These are phyloP conservation scores for Anorthoa munda DNA, from an alignment of 2,888 invertebrate species.

Conservation along the genomic window DNA sequence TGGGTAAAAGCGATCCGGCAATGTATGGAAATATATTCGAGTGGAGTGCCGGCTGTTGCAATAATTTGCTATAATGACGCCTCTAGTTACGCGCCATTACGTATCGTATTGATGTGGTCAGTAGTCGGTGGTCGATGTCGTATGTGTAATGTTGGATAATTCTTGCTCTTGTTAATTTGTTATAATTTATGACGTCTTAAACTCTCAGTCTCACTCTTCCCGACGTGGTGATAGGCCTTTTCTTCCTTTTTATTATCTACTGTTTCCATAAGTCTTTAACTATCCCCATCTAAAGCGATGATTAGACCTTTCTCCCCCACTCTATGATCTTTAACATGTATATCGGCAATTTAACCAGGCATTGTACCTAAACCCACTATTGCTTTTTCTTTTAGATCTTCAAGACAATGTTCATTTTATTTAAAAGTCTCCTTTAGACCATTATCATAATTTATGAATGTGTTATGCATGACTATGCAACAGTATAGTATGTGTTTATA, in stretches of 20 bases:
- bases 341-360: neutral
- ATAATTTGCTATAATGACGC: slow-evolving; percentile 53
- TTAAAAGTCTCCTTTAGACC: neutral
- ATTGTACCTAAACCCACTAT: neutral
- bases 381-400: neutral
- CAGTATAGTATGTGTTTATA: too few relatives aligned
- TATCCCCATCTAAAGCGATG: neutral
- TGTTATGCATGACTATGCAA: neutral
- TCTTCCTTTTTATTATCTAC: neutral
- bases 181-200: neutral
- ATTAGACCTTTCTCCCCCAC: neutral
- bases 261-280: neutral
- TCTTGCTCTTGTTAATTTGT: slow-evolving; percentile 27
- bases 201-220: neutral
- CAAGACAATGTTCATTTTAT: neutral
- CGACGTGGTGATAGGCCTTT: neutral
- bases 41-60: slow-evolving; percentile 49
- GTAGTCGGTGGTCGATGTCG: slow-evolving; percentile 32
- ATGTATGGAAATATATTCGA: slow-evolving; percentile 60
- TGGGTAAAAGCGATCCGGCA: slow-evolving; percentile 54
- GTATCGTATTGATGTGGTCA: slow-evolving; percentile 58
- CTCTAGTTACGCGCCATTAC: slow-evolving; percentile 61
- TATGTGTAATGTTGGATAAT: slow-evolving; percentile 26
- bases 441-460: neutral
- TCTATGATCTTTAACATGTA: neutral